Evolutionary conservation across 2,888 invertebrate species (phyloP).

Genomic region (Cataglyphis rosenhaueri): DNA sequence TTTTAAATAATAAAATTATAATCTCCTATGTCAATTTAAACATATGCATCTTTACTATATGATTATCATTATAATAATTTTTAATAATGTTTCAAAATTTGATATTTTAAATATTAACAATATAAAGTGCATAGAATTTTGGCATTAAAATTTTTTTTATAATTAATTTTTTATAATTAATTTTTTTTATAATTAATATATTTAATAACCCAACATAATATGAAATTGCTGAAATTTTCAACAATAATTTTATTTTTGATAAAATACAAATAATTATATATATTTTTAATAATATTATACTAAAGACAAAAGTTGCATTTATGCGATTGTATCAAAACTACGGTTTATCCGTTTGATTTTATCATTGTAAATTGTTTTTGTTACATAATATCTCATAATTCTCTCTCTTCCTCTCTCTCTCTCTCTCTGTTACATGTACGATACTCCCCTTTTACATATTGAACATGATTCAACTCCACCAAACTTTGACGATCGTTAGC

Average conservation of each 20-base stretch:
- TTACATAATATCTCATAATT: slow-evolving; percentile 24
- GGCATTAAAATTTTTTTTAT: neutral
- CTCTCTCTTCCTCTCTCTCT: neutral
- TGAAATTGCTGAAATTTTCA: too few species aligned
- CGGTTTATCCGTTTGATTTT: slow-evolving; percentile 34
- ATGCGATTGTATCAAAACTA: slow-evolving; percentile 35
- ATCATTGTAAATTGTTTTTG: slow-evolving; percentile 44
- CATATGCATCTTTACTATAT: neutral
- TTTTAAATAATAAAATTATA: slow-evolving; percentile 3
- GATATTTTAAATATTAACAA: neutral
- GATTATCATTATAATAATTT: neutral
- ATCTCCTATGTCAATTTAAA: neutral
- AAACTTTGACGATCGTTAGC: slow-evolving; percentile 56
- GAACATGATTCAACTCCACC: slow-evolving; percentile 45
- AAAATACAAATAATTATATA: too few species aligned
- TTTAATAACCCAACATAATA: neutral
- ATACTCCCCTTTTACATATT: slow-evolving; percentile 34
- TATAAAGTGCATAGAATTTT: neutral
- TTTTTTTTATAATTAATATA: neutral
- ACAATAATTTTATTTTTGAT: too few species aligned
- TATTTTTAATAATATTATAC: neutral
- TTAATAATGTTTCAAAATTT: neutral
- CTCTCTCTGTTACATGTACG: slow-evolving; percentile 6
- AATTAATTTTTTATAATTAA: neutral
- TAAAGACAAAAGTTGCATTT: slow-evolving; percentile 4